These are phyloP conservation scores for Psilanteris sp. DNA, from an alignment of 1,140 invertebrate species.

Conservation along the genomic window DNA sequence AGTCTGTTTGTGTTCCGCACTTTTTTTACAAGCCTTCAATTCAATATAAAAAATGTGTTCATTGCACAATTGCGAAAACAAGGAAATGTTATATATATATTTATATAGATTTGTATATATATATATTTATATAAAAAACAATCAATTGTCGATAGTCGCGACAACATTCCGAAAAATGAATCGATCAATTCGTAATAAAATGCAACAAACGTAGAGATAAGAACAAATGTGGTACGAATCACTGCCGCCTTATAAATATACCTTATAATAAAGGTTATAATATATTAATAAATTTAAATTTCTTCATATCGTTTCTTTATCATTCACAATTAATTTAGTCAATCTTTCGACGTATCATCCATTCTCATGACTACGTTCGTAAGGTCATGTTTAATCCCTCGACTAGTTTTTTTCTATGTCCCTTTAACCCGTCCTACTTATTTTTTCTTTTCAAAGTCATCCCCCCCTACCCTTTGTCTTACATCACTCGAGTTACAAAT, in stretches of 20 bases:
- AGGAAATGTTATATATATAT: slow-evolving; percentile 27
- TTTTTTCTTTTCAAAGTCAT: slow-evolving; percentile 7
- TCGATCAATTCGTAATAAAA: slow-evolving; percentile 50
- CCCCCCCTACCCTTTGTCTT: background rate
- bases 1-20: slow-evolving; percentile 31
- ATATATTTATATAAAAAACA: slow-evolving; percentile 58
- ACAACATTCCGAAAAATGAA: slow-evolving; percentile 55
- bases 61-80: slow-evolving; percentile 41
- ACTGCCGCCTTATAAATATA: slow-evolving; percentile 50
- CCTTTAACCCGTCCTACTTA: slow-evolving; percentile 1
- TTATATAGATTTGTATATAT: slow-evolving; percentile 32
- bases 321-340: slow-evolving; percentile 36
- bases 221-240: slow-evolving; percentile 54
- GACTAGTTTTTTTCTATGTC: background rate
- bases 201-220: slow-evolving; percentile 56
- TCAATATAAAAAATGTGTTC: slow-evolving; percentile 42
- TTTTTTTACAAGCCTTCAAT: slow-evolving; percentile 33
- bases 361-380: slow-evolving; percentile 56
- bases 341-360: slow-evolving; percentile 40
- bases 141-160: slow-evolving; percentile 45
- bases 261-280: slow-evolving; percentile 54
- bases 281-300: slow-evolving; percentile 46
- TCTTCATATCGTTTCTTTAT: slow-evolving; percentile 1
- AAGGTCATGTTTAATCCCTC: slow-evolving; percentile 21
- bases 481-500: slow-evolving; percentile 69